Base-by-base conservation (phyloP, 2,888 invertebrate species). In the Dynastes hyllus region DNA sequence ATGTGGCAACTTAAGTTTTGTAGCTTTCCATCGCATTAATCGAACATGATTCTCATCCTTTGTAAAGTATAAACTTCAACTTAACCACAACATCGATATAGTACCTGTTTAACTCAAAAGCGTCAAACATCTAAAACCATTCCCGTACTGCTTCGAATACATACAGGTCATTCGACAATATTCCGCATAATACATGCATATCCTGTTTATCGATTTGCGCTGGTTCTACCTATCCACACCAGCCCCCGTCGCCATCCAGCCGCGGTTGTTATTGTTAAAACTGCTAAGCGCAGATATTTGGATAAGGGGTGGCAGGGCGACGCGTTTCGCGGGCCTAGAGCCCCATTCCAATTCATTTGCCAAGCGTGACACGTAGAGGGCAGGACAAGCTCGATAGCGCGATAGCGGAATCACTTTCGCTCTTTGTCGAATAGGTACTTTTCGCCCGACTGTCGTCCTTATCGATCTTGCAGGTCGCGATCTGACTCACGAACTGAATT, bases 261-360 rank as follows among this genome's bases (percentile, higher is more conserved):
- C 45, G 61, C 58, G 73, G 61, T 53, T 40, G 61, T 40, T 61
- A 61, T 61, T 27, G 73, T 75, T 61, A 50, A 75, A 61, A 69
- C 51, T 69, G 73, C n/a, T 75, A 75, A 75, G 73, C 55, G 32
- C 73, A 55, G 71, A 75, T 63, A 75, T 75, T 75, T 61, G 63
- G 63, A 27, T n/a, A 22, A 37, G 40, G 8, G 66, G 40, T 8
- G 66, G 61, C 45, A 13, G 50, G 40, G 58, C 16, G 58, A 16
- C 58, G 29, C 61, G 45, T 45, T 75, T 75, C 73, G 73, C 73
- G 73, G 61, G 61, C 73, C 73, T 3, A 32, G 29, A 61, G 45
- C n/a, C 73, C 73, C 61, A 61, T 75, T 61, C 63, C 73, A 61
- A 63, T 75, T 75, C 73, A 75, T 75, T 75, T 63, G 73, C 29